Base-by-base conservation (phyloP, 2,797 vertebrate species). In the Pantherophis vulpinus region DNA sequence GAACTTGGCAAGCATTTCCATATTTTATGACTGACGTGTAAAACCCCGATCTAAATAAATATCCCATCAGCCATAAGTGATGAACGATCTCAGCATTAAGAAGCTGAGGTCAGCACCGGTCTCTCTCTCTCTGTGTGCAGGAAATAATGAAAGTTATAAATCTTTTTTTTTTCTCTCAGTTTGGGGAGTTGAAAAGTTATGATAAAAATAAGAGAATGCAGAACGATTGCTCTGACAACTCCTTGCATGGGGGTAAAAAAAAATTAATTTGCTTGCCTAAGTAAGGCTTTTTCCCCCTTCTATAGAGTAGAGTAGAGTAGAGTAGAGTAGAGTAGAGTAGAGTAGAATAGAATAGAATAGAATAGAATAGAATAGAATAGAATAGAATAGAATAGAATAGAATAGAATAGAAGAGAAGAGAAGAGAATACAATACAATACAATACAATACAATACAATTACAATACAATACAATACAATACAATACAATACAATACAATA, bases 21-120 rank as follows among this genome's bases (percentile, higher is more conserved):
- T 91, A 63, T 42, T 92, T 94, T 94, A 93, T 90, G 83, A 87
- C 61, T 92, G 90, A 91, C 94, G 89, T 58, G 86, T 89, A 47
- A 95, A 91, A 54, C 87, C 51, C 70, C n/a, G 93, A 54, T 91
- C 89, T 90, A 86, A 95, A 88, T 51, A 93, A 93, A 86, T n/a
- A 16, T 13, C 86, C 14, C 23, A 88, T 37, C 90, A 93, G 60
- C 61, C 18, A 1, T 2, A 2, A 56, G 91, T 93, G 70, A 63
- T 90, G 55, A 93, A 91, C 91, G 60, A 92, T 88, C n/a, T 87
- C 7, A 94, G 0, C 91, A 23, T 94, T 88, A 89, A 91, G 54
- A 5, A 95, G 66, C 18, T 27, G 86, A 93, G 55, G 92, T 95
- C 89, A 93, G 60, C 29, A 56, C 47, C 4, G 13, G n/a, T 88